Base-by-base conservation (phyloP, 1,140 invertebrate genomes). In the Drosophila lini region DNA sequence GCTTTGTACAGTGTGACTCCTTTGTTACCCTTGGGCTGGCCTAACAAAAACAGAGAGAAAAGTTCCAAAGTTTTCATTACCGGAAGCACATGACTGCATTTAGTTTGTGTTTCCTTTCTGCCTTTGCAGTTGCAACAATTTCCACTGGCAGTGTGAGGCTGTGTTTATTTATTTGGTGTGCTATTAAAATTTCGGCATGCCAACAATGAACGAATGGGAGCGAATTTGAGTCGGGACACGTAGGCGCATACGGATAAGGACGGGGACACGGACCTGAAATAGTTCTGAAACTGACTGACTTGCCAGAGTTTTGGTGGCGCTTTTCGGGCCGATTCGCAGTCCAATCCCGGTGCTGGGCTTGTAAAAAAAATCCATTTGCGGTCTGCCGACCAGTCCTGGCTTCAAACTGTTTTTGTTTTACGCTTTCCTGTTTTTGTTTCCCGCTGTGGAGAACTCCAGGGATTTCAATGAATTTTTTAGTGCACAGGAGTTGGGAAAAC, bases 101-200 rank as follows among this genome's bases (percentile, higher is more conserved):
- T 82, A 88, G 83, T 77, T 83, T 74, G 80, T 60, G 83, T 67
- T 88, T 77, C 61, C 67, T 50, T 74, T 80, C 67, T 65, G 65
- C n/a, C 34, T 32, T 50, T 58, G 42, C 52, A 70, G 58, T 50
- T 61, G 71, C 68, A 58, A 61, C 60, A 47, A 52, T 47, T 77
- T 47, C 62, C 22, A 19, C 19, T 40, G 50, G 60, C 64, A 40
- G 41, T 57, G 36, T 47, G 47, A 78, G 48, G 55, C 58, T 73
- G 45, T 86, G 69, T 68, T 86, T 86, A 82, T 88, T 86, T 86
- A 86, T 86, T 86, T 88, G 67, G 80, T 78, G 83, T 83, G 82
- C 82, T 69, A 56, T 59, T 67, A 88, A 80, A 86, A 82, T 74
- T 88, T 86, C 74, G 83, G 83, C 76, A 83, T 77, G 67, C 70